phyloP scores from a whole-genome alignment of 2,113 vertebrate species.

The Calyptommatus sinebrachiatus region DNA sequence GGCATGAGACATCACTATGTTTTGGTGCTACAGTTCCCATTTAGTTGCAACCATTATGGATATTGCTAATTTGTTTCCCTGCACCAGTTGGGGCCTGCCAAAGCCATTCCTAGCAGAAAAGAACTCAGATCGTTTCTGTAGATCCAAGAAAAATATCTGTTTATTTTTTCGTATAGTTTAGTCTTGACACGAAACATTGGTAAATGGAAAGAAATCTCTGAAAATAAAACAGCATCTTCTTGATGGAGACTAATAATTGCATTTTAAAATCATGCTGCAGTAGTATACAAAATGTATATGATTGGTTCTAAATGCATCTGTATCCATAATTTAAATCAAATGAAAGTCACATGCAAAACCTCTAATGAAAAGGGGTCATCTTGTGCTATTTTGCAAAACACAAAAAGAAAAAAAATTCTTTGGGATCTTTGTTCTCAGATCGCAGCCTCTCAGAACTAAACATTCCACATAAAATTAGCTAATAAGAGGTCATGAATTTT shows the following conservation, averaged over 20 bases:
- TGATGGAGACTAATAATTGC: neutral
- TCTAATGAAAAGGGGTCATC: neutral
- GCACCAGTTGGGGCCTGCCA: too few relatives aligned
- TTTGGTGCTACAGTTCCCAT: too few relatives aligned
- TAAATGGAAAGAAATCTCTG: neutral
- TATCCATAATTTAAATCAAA: neutral
- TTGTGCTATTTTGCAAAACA: neutral
- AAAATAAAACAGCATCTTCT: neutral
- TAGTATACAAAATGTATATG: neutral
- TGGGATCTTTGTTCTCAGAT: neutral
- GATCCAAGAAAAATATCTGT: neutral
- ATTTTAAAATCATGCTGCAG: neutral
- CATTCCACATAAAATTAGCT: constrained; percentile 1
- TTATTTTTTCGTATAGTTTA: neutral
- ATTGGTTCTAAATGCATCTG: neutral
- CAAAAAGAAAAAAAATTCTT: constrained; percentile 16
- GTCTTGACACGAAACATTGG: neutral
- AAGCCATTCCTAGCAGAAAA: too few relatives aligned
- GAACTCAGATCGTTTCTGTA: neutral
- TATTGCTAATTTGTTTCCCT: too few relatives aligned
- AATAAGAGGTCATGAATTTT: neutral
- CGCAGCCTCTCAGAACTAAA: neutral
- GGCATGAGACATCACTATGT: too few relatives aligned
- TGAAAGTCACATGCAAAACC: constrained; percentile 43
- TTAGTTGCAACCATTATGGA: too few relatives aligned